Base-by-base conservation (phyloP, 1,140 invertebrate genomes). In the Musca vetustissima region DNA sequence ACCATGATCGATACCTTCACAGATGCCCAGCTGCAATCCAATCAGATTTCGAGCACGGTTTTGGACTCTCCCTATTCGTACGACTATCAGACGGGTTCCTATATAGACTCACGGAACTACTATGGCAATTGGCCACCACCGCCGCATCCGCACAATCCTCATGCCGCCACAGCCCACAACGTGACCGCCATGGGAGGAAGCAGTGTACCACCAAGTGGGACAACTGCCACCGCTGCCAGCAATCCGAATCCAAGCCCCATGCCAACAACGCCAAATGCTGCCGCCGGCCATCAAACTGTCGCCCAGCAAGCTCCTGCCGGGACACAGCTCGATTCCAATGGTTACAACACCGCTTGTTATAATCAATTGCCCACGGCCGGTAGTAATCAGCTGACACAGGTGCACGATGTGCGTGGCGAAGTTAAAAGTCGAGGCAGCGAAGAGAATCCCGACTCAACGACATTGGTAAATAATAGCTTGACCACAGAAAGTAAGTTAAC, bases 21-120 rank as follows among this genome's bases (percentile, higher is more conserved):
- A 70, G 90, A 91, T 74, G 87, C 89, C 8, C 90, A 92, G 74
- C 79, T 93, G 9, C 91, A 93, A 82, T 92, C 90, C 74, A 92
- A 91, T 76, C 89, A 93, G 83, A 91, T 93, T 61, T 92, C 91
- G 48, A 92, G 91, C 64, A 93, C 91, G 1, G 91, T 92, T 4
- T 78, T 91, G 69, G 91, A 93, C 77, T 91, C 90, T 70, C 90
- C 91, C 43, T 88, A 88, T 74, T 87, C 87, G n/a, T 88, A 88
- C 64, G 86, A 87, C 48, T 88, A 88, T 75, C 86, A 87, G 72
- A 88, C 87, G 70, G 81, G 80, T 64, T 80, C 78, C 48, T 83
- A 83, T 24, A 83, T 83, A 43, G 81, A 83, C 49, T 81, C 79
- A 8, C 73, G 81, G 53, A 82, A 83, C 71, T 83, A 81, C 48